phyloP scores from a whole-genome alignment of 2,113 vertebrate species.

The Pantherophis guttatus region DNA sequence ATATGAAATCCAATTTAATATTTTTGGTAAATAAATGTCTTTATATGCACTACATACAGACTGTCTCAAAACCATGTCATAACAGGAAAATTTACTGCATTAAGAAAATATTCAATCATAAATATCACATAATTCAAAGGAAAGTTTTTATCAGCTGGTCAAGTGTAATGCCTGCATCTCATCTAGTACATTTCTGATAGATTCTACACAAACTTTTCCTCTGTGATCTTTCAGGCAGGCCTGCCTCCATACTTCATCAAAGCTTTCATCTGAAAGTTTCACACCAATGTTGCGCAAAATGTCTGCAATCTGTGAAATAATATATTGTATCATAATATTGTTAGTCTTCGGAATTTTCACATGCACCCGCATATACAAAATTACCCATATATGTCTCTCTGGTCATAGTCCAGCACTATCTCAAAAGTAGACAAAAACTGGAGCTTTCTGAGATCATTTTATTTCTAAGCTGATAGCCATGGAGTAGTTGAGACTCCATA shows the following conservation, averaged over 20 bases:
- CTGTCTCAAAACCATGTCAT: neutral
- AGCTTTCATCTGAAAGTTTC: slow-evolving; percentile 72
- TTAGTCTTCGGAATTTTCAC: neutral
- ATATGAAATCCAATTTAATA: neutral
- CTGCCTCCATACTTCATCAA: slow-evolving; percentile 82
- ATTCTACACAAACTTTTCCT: slow-evolving; percentile 81
- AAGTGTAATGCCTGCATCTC: slow-evolving; percentile 63
- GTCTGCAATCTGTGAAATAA: slow-evolving; percentile 73
- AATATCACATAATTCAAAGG: neutral
- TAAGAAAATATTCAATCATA: neutral
- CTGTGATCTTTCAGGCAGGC: slow-evolving; percentile 71
- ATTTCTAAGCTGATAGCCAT: too few relatives aligned
- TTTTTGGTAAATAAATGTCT: neutral
- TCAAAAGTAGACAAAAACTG: neutral
- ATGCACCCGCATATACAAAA: neutral
- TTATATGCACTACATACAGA: neutral
- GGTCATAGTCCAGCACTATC: neutral
- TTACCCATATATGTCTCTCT: neutral
- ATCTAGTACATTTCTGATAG: slow-evolving; percentile 72
- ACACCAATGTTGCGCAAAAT: slow-evolving; percentile 78
- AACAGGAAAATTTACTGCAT: neutral
- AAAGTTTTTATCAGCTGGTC: slow-evolving; percentile 12
- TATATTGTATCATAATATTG: neutral
- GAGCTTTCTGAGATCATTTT: neutral
- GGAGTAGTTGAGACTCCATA: neutral